phyloP scores from a whole-genome alignment of 2,888 invertebrate genomes.

The Xestia ashworthii region DNA sequence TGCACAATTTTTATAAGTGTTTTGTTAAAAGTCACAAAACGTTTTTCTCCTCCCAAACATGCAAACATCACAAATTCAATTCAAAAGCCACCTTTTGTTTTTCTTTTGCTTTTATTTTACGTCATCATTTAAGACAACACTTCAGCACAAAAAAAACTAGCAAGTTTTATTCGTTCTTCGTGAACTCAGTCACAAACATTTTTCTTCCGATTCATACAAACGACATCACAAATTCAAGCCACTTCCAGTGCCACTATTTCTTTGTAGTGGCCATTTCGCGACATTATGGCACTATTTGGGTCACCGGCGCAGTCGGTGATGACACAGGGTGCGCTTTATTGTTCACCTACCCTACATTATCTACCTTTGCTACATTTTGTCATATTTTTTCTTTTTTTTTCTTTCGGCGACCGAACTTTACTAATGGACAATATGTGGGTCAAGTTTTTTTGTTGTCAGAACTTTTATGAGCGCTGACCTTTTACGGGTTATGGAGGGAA shows the following conservation, averaged over 20 bases:
- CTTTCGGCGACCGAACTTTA: slow-evolving; percentile 52
- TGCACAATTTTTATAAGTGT: neutral
- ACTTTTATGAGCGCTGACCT: slow-evolving; percentile 44
- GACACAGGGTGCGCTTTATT: slow-evolving; percentile 80
- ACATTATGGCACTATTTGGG: slow-evolving; percentile 85
- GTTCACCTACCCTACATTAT: slow-evolving; percentile 75
- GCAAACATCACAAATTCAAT: too few relatives aligned
- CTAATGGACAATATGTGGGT: slow-evolving; percentile 66
- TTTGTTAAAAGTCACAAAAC: neutral
- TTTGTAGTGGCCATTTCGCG: slow-evolving; percentile 81
- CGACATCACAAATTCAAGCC: slow-evolving; percentile 32
- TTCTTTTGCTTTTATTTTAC: too few relatives aligned
- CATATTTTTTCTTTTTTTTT: slow-evolving; percentile 58
- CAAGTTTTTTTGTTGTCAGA: slow-evolving; percentile 53
- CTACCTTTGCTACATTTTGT: slow-evolving; percentile 63
- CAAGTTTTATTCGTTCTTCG: neutral
- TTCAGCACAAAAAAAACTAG: neutral
- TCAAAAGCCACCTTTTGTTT: too few relatives aligned
- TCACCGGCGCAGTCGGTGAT: slow-evolving; percentile 84
- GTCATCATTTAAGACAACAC: neutral
- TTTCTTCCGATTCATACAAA: slow-evolving; percentile 13
- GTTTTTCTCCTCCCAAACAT: too few relatives aligned
- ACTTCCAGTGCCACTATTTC: slow-evolving; percentile 63
- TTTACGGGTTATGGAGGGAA: slow-evolving; percentile 36
- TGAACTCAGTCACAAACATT: neutral